Base-by-base conservation (phyloP, 2,888 invertebrate species). In the Ophonus ardosiacus region DNA sequence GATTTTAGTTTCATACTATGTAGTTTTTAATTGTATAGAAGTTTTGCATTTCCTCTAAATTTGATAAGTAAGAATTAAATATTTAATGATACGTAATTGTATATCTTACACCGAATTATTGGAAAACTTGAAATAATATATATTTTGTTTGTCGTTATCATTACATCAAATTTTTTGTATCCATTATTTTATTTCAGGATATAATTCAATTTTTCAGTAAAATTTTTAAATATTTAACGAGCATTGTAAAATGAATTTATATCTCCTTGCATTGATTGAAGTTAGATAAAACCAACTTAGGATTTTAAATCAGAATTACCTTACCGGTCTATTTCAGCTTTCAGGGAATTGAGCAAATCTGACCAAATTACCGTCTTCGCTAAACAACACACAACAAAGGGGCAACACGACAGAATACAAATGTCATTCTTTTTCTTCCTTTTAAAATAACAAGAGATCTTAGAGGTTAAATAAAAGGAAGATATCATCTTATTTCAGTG, bases 381-480 rank as follows among this genome's bases (percentile, higher is more conserved):
- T 74, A 43, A 74, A 18, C 71, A 74, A 74, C 71, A 71, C 68
- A 68, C 31, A 38, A 68, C 38, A 74, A 74, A 18, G 43, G 43
- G 8, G 24, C 43, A 74, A 78, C 78, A 43, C 21, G 31, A 57
- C 57, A 57, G 24, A 78, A 78, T 57, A 78, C 78, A 78, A 78
- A 78, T 78, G 78, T 57, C 57, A 57, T 78, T 78, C 78, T 78
- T 78, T 78, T 78, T 56, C 71, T 78, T 76, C 38, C 18, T 18
- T 76, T 78, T 31, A 57, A 76, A 78, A 78, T 78, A 78, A 43
- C 78, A 78, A 78, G 57, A 78, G 18, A 56, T 51, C 51, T 56
- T 76, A 17, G 78, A 57, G 78, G 21, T 78, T 78, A 57, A 78
- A 78, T 74, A 57, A 78, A 57, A 57, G 40, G 18, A 78, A 57